Base-by-base conservation (phyloP, 1,140 invertebrate genomes). In the Tigriopus japonicus region DNA sequence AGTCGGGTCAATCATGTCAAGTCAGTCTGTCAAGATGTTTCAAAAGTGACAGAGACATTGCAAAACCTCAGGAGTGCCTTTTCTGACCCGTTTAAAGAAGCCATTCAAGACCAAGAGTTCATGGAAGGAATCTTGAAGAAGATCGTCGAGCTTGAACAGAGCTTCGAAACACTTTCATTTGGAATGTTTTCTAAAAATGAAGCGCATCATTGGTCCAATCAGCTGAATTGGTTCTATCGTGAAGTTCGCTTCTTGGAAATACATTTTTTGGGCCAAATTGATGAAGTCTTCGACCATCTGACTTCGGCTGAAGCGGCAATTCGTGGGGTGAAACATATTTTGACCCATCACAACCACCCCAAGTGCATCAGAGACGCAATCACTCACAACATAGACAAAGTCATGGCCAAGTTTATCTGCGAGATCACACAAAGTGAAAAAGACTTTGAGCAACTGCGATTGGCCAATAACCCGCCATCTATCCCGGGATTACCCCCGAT, bases 61-160 rank as follows among this genome's bases (percentile, higher is more conserved):
- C 79, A 85, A 66, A 84, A 92, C 68, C 91, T 91, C 67, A 81
- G 87, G 68, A 88, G 89, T 63, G 85, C 92, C 52, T 91, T 94
- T 68, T 85, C 87, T 0, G 74, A 81, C 5, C 84, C 91, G 66
- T 71, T 94, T 0, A 87, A 88, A 67, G 81, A 85, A 0, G 83
- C 91, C 12, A 85, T 90, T 17, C 81, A 28, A 13, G 51, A 60
- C 14, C 21, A 21, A 2, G 58, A 60, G 2, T n/a, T 21, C 6
- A 52, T 60, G 42, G 51, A 21, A 13, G 51, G 28, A n/a, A 45
- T 90, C 10, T 73, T 85, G 42, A 80, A 85, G 15, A 75, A 79
- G 62, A 80, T 88, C 1, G 77, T 80, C 65, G 76, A 78, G 65
- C 70, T 92, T 12, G 78, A 86, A 0, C 73, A 77, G 53, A 82